Percentiles rank a stretch among this genome's conserved stretches.
Conservation (phyloP, 2,888 invertebrate species). For the Cyaniris semiargus region DNA sequence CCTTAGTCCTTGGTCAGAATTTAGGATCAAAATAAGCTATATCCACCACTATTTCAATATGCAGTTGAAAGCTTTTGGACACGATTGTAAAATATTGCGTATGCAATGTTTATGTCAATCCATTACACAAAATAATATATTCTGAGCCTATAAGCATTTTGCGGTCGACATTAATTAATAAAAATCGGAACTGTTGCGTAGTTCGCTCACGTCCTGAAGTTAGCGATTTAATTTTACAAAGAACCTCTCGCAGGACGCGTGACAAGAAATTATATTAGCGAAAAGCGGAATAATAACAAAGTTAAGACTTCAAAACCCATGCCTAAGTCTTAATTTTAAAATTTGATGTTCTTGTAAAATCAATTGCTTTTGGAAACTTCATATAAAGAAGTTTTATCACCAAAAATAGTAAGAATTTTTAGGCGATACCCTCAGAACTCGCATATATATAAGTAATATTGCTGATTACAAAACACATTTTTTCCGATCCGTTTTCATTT, state of each 20-base stretch:
- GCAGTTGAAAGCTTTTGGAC: not conserved
- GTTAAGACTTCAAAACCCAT: not conserved
- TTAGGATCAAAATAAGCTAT: not conserved
- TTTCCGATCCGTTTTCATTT: too few relatives aligned
- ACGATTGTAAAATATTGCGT: not conserved
- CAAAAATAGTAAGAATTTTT: too few relatives aligned
- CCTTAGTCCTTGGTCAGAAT: too few relatives aligned
- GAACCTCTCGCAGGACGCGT: not conserved
- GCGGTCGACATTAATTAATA: not conserved
- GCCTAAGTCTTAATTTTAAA: not conserved
- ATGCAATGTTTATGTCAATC: not conserved
- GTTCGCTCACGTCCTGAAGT: conserved; percentile 27
- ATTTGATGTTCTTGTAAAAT: not conserved
- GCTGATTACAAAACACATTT: too few relatives aligned
- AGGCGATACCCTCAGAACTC: too few relatives aligned
- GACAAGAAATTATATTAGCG: conserved; percentile 24
- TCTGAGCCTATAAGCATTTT: not conserved
- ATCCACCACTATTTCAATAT: not conserved
- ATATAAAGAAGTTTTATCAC: too few relatives aligned
- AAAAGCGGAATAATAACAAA: not conserved
- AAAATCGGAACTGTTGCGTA: not conserved
- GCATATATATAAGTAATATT: too few relatives aligned
- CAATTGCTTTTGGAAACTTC: too few relatives aligned
- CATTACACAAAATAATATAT: not conserved
- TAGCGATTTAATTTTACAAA: conserved; percentile 28